Evolutionary conservation across 2,797 vertebrate species (phyloP), one percentile per base, ranked within the genome.

Genomic region (Acridotheres tristis): DNA sequence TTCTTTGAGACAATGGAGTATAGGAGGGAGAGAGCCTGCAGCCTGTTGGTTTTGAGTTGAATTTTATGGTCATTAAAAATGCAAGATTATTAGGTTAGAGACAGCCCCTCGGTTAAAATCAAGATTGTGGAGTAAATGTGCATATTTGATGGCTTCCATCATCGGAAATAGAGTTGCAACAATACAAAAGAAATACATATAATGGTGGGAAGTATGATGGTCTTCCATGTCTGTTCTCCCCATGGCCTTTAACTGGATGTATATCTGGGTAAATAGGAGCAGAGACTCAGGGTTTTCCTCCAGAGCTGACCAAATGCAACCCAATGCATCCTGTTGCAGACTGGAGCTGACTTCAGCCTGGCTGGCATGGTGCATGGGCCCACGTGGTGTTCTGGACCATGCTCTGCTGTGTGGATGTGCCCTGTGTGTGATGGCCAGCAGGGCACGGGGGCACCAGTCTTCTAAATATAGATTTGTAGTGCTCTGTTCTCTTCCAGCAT

Each of bases 331-430:
- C 0, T 25, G 34, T 47, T 61, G 62, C 40, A 57, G 22, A 1
- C 51, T 29, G 76, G 51, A 65, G 29, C 80, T 78, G 66, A 6
- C 54, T 68, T 55, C 5, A 90, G 11, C 30, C 42, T n/a, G 40
- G 2, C n/a, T 54, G 36, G 15, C 2, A 1, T 5, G 25, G 10
- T 34, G 15, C 19, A 1, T 5, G 42, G 23, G 38, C 30, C 53
- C 29, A 11, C 18, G 30, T 45, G 47, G 34, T 1, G 5, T 4
- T 2, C 51, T 47, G 89, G 43, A 19, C 30, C 14, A 0, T 32
- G 2, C 11, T 42, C 30, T 61, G 58, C 62, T 81, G 62, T 4
- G 1, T 32, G 47, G 26, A 30, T 8, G 0, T 54, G 59, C 22
- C 36, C 30, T 26, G 13, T 13, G 13, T 51, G 32, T 3, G 5